Evolutionary conservation across 2,797 vertebrate genomes (phyloP).

Genomic region (Micrastur ruficollis): DNA sequence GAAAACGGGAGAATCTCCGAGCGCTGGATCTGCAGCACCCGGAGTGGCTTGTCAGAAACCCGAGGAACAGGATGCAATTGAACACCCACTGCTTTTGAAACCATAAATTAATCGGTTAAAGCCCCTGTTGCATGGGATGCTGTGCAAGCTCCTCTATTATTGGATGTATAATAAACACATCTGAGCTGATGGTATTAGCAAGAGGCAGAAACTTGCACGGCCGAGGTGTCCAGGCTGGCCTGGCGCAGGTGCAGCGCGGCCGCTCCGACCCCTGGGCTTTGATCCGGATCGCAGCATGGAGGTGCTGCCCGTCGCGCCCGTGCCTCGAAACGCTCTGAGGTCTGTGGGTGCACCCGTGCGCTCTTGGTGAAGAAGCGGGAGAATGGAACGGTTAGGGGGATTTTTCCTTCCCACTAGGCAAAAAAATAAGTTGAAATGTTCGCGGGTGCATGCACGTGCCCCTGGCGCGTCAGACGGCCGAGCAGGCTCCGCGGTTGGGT

Average conservation of each 20-base stretch:
- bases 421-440: rapidly evolving
- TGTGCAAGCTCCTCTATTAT: neutral
- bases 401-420: neutral
- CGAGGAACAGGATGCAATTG: neutral
- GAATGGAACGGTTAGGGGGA: neutral
- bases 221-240: neutral
- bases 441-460: rapidly evolving
- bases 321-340: neutral
- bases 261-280: no score
- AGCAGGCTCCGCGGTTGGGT: rapidly evolving
- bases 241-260: rapidly evolving
- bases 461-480: rapidly evolving
- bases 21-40: neutral
- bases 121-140: neutral
- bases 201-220: neutral
- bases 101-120: neutral
- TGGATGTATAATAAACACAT: neutral
- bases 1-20: neutral
- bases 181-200: neutral
- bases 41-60: neutral
- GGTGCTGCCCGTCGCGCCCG: rapidly evolving
- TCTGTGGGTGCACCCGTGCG: rapidly evolving
- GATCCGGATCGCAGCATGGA: rapidly evolving
- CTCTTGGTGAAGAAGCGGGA: neutral
- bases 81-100: neutral